Evolutionary conservation across 2,797 vertebrate genomes (phyloP).

Genomic region (Ictinia mississippiensis): DNA sequence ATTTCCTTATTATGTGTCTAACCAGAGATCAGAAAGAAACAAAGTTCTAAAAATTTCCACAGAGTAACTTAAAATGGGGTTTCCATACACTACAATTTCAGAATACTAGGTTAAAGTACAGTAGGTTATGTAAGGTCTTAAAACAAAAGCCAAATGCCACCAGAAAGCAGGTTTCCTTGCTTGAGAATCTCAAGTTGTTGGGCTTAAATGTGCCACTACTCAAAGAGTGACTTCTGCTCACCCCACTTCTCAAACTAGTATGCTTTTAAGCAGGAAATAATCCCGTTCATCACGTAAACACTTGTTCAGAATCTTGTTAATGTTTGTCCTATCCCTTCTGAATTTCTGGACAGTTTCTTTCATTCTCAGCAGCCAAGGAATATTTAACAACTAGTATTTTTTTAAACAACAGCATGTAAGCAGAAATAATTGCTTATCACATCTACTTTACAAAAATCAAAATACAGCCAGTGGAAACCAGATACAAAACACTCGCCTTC

Average conservation of each 20-base stretch:
- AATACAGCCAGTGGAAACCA: conserved; percentile 6
- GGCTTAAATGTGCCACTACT: not conserved
- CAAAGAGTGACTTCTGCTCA: not conserved
- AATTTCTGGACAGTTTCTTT: conserved; percentile 8
- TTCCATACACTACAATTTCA: not conserved
- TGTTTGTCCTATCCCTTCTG: not conserved
- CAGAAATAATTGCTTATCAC: conserved; percentile 3
- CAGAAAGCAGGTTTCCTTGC: not conserved
- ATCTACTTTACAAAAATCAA: not conserved
- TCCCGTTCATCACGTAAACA: not conserved
- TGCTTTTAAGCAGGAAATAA: not conserved
- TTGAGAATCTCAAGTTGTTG: not conserved
- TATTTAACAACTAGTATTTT: conserved; percentile 13
- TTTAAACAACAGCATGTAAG: not conserved
- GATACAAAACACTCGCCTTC: not conserved
- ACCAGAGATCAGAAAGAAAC: not conserved
- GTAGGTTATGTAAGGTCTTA: not conserved
- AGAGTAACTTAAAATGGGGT: not conserved
- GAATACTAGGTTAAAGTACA: not conserved
- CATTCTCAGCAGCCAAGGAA: not conserved
- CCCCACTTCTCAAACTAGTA: not conserved
- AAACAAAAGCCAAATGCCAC: not conserved
- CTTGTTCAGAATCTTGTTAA: not conserved
- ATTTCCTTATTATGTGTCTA: rapidly evolving
- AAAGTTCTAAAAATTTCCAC: not conserved